Evolutionary conservation across 2,797 vertebrate genomes (phyloP), one percentile per base, ranked within the genome.

Genomic region (Siniperca obscura): DNA sequence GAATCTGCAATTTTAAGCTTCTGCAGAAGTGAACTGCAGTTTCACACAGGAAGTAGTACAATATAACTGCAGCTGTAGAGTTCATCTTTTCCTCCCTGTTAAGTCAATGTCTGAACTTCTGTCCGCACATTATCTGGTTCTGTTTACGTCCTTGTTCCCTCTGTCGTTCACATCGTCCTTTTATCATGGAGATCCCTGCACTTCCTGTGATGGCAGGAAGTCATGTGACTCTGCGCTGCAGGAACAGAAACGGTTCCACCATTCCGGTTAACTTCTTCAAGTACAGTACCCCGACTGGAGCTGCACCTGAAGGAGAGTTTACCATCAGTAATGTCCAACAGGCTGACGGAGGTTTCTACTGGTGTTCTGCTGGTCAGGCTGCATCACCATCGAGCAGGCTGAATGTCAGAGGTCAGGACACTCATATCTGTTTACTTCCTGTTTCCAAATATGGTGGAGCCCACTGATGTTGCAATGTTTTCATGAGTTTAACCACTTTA

Each of bases 101-200:
- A n/a, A n/a, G n/a, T n/a, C n/a, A n/a, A n/a, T n/a, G 44, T 19
- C 17, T 21, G 48, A 50, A 21, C 19, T 21, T 50, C 27, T 36
- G 30, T 59, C 17, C 19, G 16, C 1, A 10, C 59, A 61, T 36
- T 12, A 38, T 11, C 30, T n/a, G 40, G 27, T 62, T n/a, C 19
- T 10, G 22, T 16, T 25, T n/a, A 46, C 19, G n/a, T 17, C 9
- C 52, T 3, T 11, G 21, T 50, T 68, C 3, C 1, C 4, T 38
- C 11, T 59, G 16, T 64, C 42, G 16, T 30, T 19, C 38, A 70
- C 53, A 25, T 27, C 52, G 38, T 11, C 53, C 69, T 42, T 70
- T 57, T 1, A 56, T 71, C 40, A 27, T 57, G 53, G 53, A 71
- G 38, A 44, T 71, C 69, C 53, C 53, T 42, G 68, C 69, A 21